Evolutionary conservation across 2,113 vertebrate species (phyloP).

Genomic region (Xyliphius kryptos): DNA sequence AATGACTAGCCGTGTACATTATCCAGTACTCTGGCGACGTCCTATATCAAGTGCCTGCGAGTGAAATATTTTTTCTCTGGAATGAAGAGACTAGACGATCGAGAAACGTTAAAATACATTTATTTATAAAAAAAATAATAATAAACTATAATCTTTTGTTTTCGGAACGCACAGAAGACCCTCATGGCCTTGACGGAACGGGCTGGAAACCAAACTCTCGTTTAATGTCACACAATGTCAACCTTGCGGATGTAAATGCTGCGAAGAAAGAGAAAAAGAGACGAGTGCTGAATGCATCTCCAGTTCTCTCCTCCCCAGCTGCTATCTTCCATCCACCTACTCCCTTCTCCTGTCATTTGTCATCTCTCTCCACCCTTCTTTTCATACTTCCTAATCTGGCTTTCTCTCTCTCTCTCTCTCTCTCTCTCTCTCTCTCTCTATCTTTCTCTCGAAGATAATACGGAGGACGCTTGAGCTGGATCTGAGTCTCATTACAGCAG

Average conservation of each 20-base stretch:
- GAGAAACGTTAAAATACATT: too few relatives aligned
- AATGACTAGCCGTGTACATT: too few relatives aligned
- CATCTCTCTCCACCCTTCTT: slow-evolving; percentile 24
- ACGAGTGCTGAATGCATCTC: slow-evolving; percentile 12
- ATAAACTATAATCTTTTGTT: too few relatives aligned
- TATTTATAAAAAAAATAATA: too few relatives aligned
- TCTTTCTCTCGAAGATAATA: slow-evolving; percentile 25
- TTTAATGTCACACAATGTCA: neutral
- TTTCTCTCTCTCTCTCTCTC: slow-evolving; percentile 47
- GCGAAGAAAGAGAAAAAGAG: neutral
- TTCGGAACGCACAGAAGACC: too few relatives aligned
- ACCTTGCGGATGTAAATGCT: neutral
- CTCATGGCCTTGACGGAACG: too few relatives aligned
- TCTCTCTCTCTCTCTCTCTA: slow-evolving; percentile 42
- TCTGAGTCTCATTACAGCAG: slow-evolving; percentile 44
- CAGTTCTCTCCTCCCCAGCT: slow-evolving; percentile 18
- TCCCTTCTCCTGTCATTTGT: slow-evolving; percentile 18
- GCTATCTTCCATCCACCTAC: slow-evolving; percentile 25
- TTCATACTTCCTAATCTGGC: slow-evolving; percentile 23
- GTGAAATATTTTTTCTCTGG: too few relatives aligned
- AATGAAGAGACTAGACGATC: too few relatives aligned
- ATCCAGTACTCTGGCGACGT: too few relatives aligned
- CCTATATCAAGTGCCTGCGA: too few relatives aligned
- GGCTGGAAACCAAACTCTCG: too few relatives aligned
- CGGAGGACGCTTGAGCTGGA: slow-evolving; percentile 35